Evolutionary conservation across 1,140 invertebrate species (phyloP).

Genomic region (Drosophila melanogaster): Release_6_plus_ISO1_MT NC_004354.4:1257001-1257500

Average conservation of each 20-base stretch:
- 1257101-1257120: conserved; percentile 70
- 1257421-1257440: conserved; percentile 23
- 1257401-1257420: conserved; percentile 1
- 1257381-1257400: conserved; percentile 5
- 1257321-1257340: conserved; percentile 63
- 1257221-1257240: conserved; percentile 59
- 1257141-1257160: conserved; percentile 76
- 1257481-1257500: conserved; percentile 10
- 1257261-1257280: conserved; percentile 58
- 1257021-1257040: neutral
- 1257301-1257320: conserved; percentile 24
- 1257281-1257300: conserved; percentile 27
- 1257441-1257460: conserved; percentile 68
- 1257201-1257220: conserved; percentile 65
- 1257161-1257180: conserved; percentile 74
- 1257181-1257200: conserved; percentile 46
- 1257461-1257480: conserved; percentile 42
- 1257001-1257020: neutral
- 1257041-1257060: neutral
- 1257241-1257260: conserved; percentile 42
- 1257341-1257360: conserved; percentile 73
- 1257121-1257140: conserved; percentile 74
- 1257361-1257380: conserved; percentile 14
- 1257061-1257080: neutral
- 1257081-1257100: conserved; percentile 4